phyloP scores from a whole-genome alignment of 2,888 invertebrate genomes.

The Corbicula japonica region DNA sequence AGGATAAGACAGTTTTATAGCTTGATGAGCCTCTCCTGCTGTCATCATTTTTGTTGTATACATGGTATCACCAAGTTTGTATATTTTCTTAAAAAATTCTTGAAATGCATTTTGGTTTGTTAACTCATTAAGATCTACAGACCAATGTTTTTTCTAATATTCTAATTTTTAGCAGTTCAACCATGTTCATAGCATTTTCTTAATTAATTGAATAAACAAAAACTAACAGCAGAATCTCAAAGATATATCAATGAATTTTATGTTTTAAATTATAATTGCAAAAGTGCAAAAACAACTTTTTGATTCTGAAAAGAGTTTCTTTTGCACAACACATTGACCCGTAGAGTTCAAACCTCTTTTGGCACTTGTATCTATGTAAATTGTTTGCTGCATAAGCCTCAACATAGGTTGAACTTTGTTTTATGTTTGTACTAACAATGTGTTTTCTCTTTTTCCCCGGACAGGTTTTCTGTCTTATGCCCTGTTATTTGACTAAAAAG shows the following conservation, averaged over 20 bases:
- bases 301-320: background rate
- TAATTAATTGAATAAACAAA: background rate
- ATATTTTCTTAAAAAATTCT: background rate
- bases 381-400: background rate
- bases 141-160: background rate
- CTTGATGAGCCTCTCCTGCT: too few relatives aligned
- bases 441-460: slow-evolving; percentile 56
- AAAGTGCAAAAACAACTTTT: background rate
- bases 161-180: background rate
- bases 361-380: background rate
- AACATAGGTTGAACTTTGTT: too few relatives aligned
- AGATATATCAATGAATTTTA: background rate
- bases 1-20: too few relatives aligned
- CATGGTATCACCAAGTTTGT: background rate
- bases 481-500: slow-evolving; percentile 79
- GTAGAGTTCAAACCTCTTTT: background rate
- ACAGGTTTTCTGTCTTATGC: slow-evolving; percentile 80
- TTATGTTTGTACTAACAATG: too few relatives aligned
- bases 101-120: background rate
- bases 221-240: background rate
- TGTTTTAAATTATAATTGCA: background rate
- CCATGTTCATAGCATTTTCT: slow-evolving; percentile 7
- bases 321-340: background rate
- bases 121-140: background rate
- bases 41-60: too few relatives aligned